Evolutionary conservation across 2,797 vertebrate species (phyloP).

Genomic region (Garrulus glandarius): DNA sequence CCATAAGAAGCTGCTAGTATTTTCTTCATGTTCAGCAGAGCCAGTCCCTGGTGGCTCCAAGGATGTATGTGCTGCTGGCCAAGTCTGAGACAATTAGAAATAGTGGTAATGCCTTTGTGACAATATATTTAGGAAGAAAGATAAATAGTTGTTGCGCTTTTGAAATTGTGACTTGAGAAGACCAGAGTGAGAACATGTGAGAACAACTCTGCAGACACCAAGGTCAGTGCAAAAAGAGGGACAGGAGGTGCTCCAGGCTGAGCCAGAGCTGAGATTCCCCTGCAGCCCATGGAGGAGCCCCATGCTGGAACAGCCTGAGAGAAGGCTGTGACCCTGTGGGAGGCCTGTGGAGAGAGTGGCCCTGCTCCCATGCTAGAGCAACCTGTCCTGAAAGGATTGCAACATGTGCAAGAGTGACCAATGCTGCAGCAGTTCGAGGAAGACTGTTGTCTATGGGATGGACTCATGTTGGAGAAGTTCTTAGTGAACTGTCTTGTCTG

Average conservation of each 20-base stretch:
- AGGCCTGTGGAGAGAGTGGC: neutral
- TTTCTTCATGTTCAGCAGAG: neutral
- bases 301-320: fast-evolving
- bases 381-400: neutral
- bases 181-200: neutral
- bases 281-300: neutral
- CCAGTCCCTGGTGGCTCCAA: neutral
- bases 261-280: too few relatives aligned
- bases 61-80: neutral
- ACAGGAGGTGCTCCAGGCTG: neutral
- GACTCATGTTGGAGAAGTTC: neutral
- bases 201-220: neutral
- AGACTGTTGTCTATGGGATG: neutral
- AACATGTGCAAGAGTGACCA: too few relatives aligned
- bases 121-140: neutral
- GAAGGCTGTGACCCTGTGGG: neutral
- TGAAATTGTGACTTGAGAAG: neutral
- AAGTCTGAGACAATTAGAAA: neutral
- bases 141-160: neutral
- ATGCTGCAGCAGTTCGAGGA: neutral
- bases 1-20: neutral
- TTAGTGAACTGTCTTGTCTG: fast-evolving
- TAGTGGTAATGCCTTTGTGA: neutral
- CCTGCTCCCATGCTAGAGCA: neutral
- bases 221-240: neutral